Percentiles rank a stretch among this genome's conserved stretches.
These are phyloP conservation scores for Cyclargus thomasi DNA, from an alignment of 1,140 invertebrate genomes.

Conservation along the genomic window DNA sequence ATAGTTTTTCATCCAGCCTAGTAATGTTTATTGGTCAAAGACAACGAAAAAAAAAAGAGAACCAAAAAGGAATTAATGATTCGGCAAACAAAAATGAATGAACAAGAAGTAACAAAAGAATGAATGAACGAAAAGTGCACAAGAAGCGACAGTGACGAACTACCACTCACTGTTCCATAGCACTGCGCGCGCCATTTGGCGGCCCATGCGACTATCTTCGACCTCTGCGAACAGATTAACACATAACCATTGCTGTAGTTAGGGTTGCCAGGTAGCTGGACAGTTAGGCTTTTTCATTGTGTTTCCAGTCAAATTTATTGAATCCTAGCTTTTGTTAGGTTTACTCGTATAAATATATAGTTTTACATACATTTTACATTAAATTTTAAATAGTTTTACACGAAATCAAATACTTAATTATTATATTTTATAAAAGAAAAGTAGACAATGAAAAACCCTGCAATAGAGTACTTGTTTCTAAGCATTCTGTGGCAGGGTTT, in stretches of 20 bases:
- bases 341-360: no score
- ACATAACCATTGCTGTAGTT: constrained; percentile 1
- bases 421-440: no score
- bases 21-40: not conserved
- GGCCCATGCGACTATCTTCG: constrained; percentile 83
- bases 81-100: not conserved
- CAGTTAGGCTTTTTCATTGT: no score
- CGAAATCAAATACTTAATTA: no score
- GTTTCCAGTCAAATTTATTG: no score
- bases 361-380: no score
- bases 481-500: no score
- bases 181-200: constrained; percentile 84
- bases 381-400: no score
- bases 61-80: not conserved
- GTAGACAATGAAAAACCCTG: no score
- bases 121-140: not conserved
- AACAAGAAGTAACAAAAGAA: not conserved
- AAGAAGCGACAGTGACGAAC: constrained; percentile 42
- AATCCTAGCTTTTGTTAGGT: no score
- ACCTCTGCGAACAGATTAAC: constrained; percentile 80
- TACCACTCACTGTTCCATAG: constrained; percentile 87
- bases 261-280: no score
- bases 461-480: no score
- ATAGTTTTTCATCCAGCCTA: not conserved
- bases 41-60: constrained; percentile 9